Conservation (phyloP, 1,140 invertebrate genomes). For the Drosophila triauraria region DNA sequence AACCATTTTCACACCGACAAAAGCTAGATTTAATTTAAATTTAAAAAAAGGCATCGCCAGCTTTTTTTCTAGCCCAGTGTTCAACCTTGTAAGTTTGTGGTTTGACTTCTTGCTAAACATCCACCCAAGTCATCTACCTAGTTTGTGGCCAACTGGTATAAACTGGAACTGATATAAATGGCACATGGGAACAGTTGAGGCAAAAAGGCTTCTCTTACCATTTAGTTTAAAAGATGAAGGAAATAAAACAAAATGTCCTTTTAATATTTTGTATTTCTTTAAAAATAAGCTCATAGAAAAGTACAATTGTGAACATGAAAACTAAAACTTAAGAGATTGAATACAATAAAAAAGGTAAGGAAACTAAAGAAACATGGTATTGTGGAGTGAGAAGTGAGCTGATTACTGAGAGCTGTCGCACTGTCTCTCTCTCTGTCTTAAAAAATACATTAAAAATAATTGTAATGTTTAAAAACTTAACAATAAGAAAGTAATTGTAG, state of each 20-base stretch:
- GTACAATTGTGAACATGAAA: constrained; percentile 29
- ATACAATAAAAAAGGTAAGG: constrained; percentile 11
- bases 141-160: neutral
- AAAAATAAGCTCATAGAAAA: constrained; percentile 49
- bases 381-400: neutral
- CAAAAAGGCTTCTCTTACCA: neutral
- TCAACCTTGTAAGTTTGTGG: neutral
- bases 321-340: constrained; percentile 31
- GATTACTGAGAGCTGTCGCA: neutral
- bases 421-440: neutral
- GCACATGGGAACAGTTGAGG: neutral
- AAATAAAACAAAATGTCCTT: neutral
- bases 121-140: neutral
- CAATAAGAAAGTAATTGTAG: constrained; percentile 2
- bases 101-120: neutral
- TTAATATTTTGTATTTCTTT: constrained; percentile 36
- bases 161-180: neutral
- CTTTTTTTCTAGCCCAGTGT: neutral
- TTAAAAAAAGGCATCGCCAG: no score
- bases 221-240: neutral
- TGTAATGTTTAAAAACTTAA: constrained; percentile 10
- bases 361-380: constrained; percentile 10
- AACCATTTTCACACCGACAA: no score
- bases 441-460: constrained; percentile 1
- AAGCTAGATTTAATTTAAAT: no score